Evolutionary conservation across 1,140 invertebrate species (phyloP).

Genomic region (Scylla paramamosain): DNA sequence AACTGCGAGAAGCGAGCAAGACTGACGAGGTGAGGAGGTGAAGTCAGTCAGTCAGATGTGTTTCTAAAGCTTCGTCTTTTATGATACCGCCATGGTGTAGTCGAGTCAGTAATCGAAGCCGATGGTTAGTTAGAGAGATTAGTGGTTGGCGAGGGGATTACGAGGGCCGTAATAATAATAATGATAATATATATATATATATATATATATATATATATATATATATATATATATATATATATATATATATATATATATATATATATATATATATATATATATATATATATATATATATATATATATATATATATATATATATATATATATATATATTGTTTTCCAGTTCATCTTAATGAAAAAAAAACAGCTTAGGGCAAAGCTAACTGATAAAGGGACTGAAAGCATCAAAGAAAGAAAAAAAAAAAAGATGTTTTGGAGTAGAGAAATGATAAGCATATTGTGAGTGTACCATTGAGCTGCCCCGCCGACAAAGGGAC

Average conservation of each 20-base stretch:
- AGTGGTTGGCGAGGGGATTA: neutral
- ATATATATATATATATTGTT: constrained; percentile 14
- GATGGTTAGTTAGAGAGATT: too few relatives aligned
- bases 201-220: constrained; percentile 32
- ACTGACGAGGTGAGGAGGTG: neutral
- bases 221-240: constrained; percentile 47
- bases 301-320: constrained; percentile 49
- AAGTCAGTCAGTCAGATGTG: neutral
- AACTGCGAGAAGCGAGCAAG: too few relatives aligned
- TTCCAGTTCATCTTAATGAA: neutral
- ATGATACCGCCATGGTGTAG: too few relatives aligned
- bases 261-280: constrained; percentile 52
- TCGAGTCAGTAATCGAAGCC: neutral
- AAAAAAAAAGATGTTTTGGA: constrained; percentile 13
- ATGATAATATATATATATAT: too few relatives aligned
- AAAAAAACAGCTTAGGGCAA: too few relatives aligned
- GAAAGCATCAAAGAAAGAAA: too few relatives aligned
- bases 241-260: constrained; percentile 52
- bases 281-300: constrained; percentile 49
- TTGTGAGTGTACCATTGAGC: too few relatives aligned
- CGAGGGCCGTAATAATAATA: neutral
- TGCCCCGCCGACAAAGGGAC: too few relatives aligned
- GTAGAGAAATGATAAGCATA: too few relatives aligned
- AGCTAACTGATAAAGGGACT: too few relatives aligned
- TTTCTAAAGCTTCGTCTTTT: neutral